These are phyloP conservation scores for Plutomurus gul DNA, from an alignment of 1,140 invertebrate genomes.

Conservation along the genomic window DNA sequence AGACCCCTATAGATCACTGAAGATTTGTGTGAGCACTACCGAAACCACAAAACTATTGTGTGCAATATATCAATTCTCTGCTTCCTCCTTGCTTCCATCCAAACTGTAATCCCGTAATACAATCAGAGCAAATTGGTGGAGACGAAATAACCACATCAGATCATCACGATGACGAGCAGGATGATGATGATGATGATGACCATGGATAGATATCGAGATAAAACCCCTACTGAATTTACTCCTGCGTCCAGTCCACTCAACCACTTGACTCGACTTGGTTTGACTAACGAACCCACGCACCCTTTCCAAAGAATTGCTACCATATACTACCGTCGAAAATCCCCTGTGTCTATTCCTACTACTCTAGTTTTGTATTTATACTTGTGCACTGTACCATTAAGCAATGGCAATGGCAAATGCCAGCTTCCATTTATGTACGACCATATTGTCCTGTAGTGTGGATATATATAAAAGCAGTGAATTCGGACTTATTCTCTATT, in stretches of 20 bases:
- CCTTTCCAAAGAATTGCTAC: too few relatives aligned
- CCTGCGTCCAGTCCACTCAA: slow-evolving; percentile 3
- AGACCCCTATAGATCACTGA: neutral
- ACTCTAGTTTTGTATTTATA: too few relatives aligned
- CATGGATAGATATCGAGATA: neutral
- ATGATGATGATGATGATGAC: slow-evolving; percentile 9
- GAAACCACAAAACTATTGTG: too few relatives aligned
- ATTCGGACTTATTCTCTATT: too few relatives aligned
- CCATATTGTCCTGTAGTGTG: too few relatives aligned
- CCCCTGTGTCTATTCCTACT: neutral
- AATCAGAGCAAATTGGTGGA: slow-evolving; percentile 28
- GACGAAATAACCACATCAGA: slow-evolving; percentile 16
- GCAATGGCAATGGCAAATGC: too few relatives aligned
- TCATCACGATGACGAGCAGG: neutral
- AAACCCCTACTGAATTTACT: neutral
- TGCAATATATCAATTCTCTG: neutral
- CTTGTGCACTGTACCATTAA: too few relatives aligned
- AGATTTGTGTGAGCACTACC: too few relatives aligned
- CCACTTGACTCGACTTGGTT: slow-evolving; percentile 1
- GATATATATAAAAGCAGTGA: too few relatives aligned
- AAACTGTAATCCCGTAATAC: neutral
- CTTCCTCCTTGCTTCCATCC: neutral
- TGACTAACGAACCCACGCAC: slow-evolving; percentile 24
- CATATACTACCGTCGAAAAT: slow-evolving; percentile 8
- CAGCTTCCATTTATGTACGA: too few relatives aligned